These are phyloP conservation scores for Bergia sp. DNA, from an alignment of 92 coral and sea anemone species.

Conservation along the genomic window DNA sequence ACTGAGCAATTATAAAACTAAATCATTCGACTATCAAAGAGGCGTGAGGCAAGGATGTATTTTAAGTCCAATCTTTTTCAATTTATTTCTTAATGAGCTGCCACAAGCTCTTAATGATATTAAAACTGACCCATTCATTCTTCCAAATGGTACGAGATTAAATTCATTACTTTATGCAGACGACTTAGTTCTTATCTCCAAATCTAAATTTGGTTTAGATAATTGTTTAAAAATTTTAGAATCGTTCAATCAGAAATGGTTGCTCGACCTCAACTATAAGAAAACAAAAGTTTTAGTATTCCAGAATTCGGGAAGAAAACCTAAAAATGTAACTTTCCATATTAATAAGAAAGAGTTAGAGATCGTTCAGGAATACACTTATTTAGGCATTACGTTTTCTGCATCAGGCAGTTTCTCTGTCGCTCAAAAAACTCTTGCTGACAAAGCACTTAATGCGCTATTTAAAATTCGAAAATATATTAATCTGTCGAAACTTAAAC, in stretches of 20 bases:
- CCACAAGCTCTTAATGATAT: neutral
- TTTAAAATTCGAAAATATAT: neutral
- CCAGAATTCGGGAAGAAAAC: constrained; percentile 1
- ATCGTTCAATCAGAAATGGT: neutral
- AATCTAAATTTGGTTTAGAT: too few species aligned
- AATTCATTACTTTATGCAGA: neutral
- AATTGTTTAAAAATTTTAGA: neutral
- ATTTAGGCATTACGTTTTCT: too few species aligned
- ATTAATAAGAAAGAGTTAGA: neutral
- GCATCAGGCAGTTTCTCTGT: too few species aligned
- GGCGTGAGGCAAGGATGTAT: neutral
- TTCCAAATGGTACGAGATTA: neutral
- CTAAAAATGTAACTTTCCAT: neutral
- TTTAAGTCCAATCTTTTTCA: too few species aligned
- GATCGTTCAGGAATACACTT: too few species aligned
- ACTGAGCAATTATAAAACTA: neutral
- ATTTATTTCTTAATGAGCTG: neutral
- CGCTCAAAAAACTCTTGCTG: too few species aligned
- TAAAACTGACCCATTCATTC: neutral
- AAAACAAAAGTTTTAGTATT: neutral
- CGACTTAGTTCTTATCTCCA: too few species aligned
- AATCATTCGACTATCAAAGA: neutral
- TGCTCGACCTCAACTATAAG: constrained; percentile 3
- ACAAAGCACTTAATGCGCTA: too few species aligned
- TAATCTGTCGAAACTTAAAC: neutral